Percentiles rank a stretch among this genome's conserved stretches.
phyloP scores from a whole-genome alignment of 2,797 vertebrate species.

The Neosalanx taihuensis region DNA sequence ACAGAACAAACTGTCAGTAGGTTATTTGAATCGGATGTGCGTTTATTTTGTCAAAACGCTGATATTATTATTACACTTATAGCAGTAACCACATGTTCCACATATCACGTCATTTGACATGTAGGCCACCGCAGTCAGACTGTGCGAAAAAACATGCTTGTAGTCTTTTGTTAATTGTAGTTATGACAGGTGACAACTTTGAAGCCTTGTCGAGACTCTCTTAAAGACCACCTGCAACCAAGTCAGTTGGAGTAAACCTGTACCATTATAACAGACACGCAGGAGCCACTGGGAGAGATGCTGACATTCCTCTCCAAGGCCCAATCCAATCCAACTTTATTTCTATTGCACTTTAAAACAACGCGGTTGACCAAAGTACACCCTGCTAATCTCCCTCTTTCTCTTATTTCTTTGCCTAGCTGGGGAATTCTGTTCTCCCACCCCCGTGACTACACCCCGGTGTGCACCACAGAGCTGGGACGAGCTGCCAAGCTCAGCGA shows the following conservation, averaged over 20 bases:
- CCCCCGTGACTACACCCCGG: conserved; percentile 89
- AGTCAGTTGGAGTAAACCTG: neutral
- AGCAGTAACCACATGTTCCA: too few species aligned
- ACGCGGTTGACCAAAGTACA: too few species aligned
- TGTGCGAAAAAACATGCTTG: neutral
- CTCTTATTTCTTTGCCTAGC: conserved; percentile 58
- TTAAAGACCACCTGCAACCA: neutral
- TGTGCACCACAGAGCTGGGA: conserved; percentile 94
- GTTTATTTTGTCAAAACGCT: too few species aligned
- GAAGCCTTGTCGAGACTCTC: neutral
- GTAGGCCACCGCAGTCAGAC: too few species aligned
- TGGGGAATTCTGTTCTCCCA: conserved; percentile 96
- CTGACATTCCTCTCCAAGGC: neutral
- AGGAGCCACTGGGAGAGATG: neutral
- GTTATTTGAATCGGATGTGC: too few species aligned
- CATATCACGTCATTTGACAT: too few species aligned
- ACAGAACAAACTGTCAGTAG: too few species aligned
- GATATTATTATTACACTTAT: too few species aligned
- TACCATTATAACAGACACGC: neutral
- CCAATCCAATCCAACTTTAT: too few species aligned
- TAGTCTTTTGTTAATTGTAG: neutral
- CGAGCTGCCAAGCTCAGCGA: conserved; percentile 74
- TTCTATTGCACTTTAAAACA: too few species aligned
- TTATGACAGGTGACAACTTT: neutral
- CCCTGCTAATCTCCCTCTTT: neutral